These are phyloP conservation scores for Apogon talboti DNA, from an alignment of 2,797 vertebrate genomes.

Conservation along the genomic window DNA sequence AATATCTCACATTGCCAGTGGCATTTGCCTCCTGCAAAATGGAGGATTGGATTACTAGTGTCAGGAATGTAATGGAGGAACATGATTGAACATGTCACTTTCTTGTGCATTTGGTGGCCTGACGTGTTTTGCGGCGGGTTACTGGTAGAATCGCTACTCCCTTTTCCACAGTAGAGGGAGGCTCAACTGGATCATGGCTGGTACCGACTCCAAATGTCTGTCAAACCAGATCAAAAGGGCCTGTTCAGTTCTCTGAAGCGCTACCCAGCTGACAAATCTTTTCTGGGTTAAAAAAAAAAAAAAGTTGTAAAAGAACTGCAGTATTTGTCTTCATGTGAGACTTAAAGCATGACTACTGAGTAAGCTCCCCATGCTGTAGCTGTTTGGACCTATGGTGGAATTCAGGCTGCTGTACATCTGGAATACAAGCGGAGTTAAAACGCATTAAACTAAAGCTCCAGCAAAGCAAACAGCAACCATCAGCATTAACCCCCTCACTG, in stretches of 20 bases:
- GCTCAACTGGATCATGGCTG: constrained; percentile 50
- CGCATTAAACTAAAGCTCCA: constrained; percentile 57
- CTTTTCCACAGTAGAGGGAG: constrained; percentile 9
- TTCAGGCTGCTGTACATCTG: constrained; percentile 47
- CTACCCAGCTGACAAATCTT: constrained; percentile 65
- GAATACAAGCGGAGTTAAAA: constrained; percentile 54
- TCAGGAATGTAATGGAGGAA: constrained; percentile 60
- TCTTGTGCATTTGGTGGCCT: constrained; percentile 40
- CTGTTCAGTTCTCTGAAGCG: constrained; percentile 36
- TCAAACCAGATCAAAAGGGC: constrained; percentile 54
- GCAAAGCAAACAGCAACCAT: constrained; percentile 64
- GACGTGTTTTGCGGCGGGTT: constrained; percentile 35
- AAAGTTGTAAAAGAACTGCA: constrained; percentile 50
- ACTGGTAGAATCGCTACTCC: constrained; percentile 27
- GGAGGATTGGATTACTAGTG: constrained; percentile 64
- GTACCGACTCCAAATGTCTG: constrained; percentile 31
- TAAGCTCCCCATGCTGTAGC: constrained; percentile 38
- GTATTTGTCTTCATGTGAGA: constrained; percentile 45
- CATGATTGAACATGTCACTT: constrained; percentile 64
- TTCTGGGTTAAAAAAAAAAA: constrained; percentile 46
- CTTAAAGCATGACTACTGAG: constrained; percentile 39
- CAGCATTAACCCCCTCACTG: constrained; percentile 61
- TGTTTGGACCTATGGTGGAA: constrained; percentile 47
- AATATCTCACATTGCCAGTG: constrained; percentile 70
- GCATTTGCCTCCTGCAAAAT: constrained; percentile 65